Evolutionary conservation across 2,888 invertebrate genomes (phyloP).

Genomic region (Ornithoptera alexandrae): DNA sequence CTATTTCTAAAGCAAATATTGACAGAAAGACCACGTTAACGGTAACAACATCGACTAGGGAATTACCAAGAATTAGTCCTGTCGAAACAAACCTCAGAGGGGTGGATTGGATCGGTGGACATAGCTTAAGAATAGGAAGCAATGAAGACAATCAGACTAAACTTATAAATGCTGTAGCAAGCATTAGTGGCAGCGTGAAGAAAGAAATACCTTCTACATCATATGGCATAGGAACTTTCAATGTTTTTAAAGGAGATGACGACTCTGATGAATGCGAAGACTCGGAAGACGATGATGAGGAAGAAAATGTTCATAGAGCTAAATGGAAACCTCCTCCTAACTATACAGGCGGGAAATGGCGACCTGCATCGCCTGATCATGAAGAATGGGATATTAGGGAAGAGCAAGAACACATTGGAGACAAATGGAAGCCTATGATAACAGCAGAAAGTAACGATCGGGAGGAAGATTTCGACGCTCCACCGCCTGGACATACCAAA

Average conservation of each 20-base stretch:
- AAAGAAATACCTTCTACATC: slow-evolving; percentile 71
- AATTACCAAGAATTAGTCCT: slow-evolving; percentile 63
- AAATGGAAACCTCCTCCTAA: slow-evolving; percentile 87
- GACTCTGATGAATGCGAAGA: slow-evolving; percentile 81
- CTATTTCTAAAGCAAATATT: slow-evolving; percentile 54
- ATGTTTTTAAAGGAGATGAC: slow-evolving; percentile 66
- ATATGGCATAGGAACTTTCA: slow-evolving; percentile 61
- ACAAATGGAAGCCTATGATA: slow-evolving; percentile 82
- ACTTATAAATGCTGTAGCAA: slow-evolving; percentile 83
- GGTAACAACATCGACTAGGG: slow-evolving; percentile 60
- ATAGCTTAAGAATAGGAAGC: slow-evolving; percentile 76
- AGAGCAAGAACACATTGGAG: slow-evolving; percentile 79
- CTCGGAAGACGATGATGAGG: slow-evolving; percentile 80
- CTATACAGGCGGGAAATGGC: slow-evolving; percentile 74
- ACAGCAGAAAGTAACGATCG: slow-evolving; percentile 60
- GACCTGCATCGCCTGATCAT: slow-evolving; percentile 68
- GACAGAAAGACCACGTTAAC: slow-evolving; percentile 54
- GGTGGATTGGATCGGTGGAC: slow-evolving; percentile 82
- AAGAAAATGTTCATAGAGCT: slow-evolving; percentile 78
- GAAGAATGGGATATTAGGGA: slow-evolving; percentile 79
- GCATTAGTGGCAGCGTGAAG: slow-evolving; percentile 78
- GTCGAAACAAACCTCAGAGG: slow-evolving; percentile 72
- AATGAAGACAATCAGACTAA: slow-evolving; percentile 81
- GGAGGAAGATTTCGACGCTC: slow-evolving; percentile 77
- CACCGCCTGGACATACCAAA: slow-evolving; percentile 85